Conservation (phyloP, 2,888 invertebrate genomes). For the Nymphalis polychloros region DNA sequence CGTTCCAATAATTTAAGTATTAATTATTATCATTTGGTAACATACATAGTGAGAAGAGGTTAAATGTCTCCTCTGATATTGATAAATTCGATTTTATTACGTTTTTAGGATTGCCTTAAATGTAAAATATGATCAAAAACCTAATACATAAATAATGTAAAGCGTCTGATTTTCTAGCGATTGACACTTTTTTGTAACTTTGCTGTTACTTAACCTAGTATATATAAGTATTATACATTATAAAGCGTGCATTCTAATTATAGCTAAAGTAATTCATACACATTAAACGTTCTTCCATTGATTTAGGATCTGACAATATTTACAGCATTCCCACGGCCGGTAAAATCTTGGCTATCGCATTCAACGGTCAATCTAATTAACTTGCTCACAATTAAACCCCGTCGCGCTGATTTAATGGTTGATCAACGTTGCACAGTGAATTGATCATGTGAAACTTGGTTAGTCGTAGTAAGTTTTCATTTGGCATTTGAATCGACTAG, state of each 20-base stretch:
- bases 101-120: too few species aligned
- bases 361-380: constrained; percentile 62
- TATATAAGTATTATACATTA: too few species aligned
- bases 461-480: constrained; percentile 1
- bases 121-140: too few species aligned
- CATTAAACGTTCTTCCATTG: constrained; percentile 1
- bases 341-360: constrained; percentile 40
- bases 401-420: constrained; percentile 28
- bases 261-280: neutral
- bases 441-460: constrained; percentile 29
- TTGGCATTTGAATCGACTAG: constrained; percentile 20
- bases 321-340: constrained; percentile 23
- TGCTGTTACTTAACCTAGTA: too few species aligned
- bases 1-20: too few species aligned
- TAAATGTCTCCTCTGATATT: too few species aligned
- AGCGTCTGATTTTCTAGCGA: too few species aligned
- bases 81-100: too few species aligned
- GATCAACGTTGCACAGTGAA: constrained; percentile 18
- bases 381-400: constrained; percentile 61
- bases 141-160: too few species aligned
- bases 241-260: neutral
- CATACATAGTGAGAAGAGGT: too few species aligned
- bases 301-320: constrained; percentile 8
- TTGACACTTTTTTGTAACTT: too few species aligned
- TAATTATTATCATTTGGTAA: too few species aligned